phyloP scores from a whole-genome alignment of 2,888 invertebrate genomes.

The Drosophila mettleri region DNA sequence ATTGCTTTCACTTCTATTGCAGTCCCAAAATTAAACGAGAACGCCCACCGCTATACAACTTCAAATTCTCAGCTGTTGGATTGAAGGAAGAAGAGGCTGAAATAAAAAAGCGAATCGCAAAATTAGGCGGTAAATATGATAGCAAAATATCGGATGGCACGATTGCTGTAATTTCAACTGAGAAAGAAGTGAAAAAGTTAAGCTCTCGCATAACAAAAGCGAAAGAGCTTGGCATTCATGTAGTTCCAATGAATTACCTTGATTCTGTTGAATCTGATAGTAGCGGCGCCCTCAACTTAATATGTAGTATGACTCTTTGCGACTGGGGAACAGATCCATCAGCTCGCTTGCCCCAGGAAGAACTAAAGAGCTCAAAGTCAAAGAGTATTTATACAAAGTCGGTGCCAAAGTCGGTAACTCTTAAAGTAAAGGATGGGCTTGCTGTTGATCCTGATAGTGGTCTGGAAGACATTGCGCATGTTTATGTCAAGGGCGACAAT shows the following conservation, averaged over 20 bases:
- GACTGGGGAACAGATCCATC: constrained; percentile 92
- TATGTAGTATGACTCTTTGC: constrained; percentile 90
- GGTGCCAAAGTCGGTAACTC: constrained; percentile 87
- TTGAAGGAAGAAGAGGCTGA: constrained; percentile 87
- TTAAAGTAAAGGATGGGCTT: constrained; percentile 92
- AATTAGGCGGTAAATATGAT: constrained; percentile 91
- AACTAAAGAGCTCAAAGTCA: constrained; percentile 87
- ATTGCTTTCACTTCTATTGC: constrained; percentile 24
- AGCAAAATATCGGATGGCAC: constrained; percentile 88
- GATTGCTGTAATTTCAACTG: constrained; percentile 91
- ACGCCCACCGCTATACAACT: constrained; percentile 90
- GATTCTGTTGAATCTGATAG: constrained; percentile 88
- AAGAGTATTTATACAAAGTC: constrained; percentile 88
- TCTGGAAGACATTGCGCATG: constrained; percentile 91
- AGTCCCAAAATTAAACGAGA: constrained; percentile 88
- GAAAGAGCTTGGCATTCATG: constrained; percentile 90
- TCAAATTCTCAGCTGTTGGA: constrained; percentile 91
- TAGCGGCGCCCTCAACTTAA: constrained; percentile 87
- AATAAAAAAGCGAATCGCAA: constrained; percentile 89
- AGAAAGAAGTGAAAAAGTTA: constrained; percentile 89
- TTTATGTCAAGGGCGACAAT: constrained; percentile 87
- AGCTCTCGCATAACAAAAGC: constrained; percentile 88
- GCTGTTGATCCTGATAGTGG: constrained; percentile 97
- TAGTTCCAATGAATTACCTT: constrained; percentile 92
- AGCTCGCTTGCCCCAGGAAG: constrained; percentile 85